phyloP scores from a whole-genome alignment of 1,140 invertebrate genomes.

The Apis mellifera region Amel_HAv3.1 CM009936.2:13140001-13140500 shows the following conservation, averaged over 20 bases:
- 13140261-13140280: not conserved
- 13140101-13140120: not conserved
- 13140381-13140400: not conserved
- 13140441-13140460: slow-evolving; percentile 29
- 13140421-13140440: not conserved
- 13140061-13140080: not conserved
- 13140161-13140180: not conserved
- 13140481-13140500: slow-evolving; percentile 1
- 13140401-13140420: not conserved
- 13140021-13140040: slow-evolving; percentile 7
- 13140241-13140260: not conserved
- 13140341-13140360: slow-evolving; percentile 12
- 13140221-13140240: not conserved
- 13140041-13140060: not conserved
- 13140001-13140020: slow-evolving; percentile 16
- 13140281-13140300: not conserved
- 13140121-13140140: slow-evolving; percentile 1
- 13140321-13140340: not conserved
- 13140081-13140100: too few relatives aligned
- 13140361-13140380: not conserved
- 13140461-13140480: not conserved
- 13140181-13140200: not conserved
- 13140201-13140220: not conserved
- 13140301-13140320: not conserved
- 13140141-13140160: not conserved